Base-by-base conservation (phyloP, 2,888 invertebrate species). In the Philhelius pedissequus region DNA sequence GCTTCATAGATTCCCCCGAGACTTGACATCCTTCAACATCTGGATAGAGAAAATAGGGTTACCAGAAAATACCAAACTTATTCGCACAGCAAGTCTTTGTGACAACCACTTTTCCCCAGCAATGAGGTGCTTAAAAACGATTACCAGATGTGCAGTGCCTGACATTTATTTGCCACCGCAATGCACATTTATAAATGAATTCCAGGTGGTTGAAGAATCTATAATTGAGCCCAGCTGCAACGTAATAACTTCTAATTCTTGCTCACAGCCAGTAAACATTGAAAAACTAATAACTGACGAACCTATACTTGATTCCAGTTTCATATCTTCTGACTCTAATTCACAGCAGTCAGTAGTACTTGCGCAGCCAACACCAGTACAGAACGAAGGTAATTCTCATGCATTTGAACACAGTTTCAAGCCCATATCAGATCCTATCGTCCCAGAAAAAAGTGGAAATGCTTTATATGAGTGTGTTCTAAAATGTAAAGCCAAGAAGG, bases 391-490 rank as follows among this genome's bases (percentile, higher is more conserved):
- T 15, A 38, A 1, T 6, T 2, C 48, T 6, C 3, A 1, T 22
- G 6, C 6, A 15, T 18, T 3, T 8, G 9, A 18, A 18, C 18
- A 8, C 1, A 18, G 15, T 4, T 1, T 5, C 6, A 1, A 11
- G 20, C 1, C 45, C 5, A 48, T 13, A 22, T 13, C 48, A 22
- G 48, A 25, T 2, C 13, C 25, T 7, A n/a, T 43, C 11, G 27
- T 9, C 2, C 48, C 32, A n/a, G 64, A 64, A 20, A 32, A 45
- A 7, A n/a, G 30, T 27, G 13, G 32, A 13, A 43, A 74, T 8
- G 32, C 20, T 1, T 25, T 22, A 1, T 32, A 15, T 0, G 62
- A 78, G 22, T 83, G 83, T 32, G 74, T 83, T 15, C 69, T 83
- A 0, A 83, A 83, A 13, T 83, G 83, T 30, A 13, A 48, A 0